Base-by-base conservation (phyloP, 2,797 vertebrate genomes). In the Hemibagrus guttatus region DNA sequence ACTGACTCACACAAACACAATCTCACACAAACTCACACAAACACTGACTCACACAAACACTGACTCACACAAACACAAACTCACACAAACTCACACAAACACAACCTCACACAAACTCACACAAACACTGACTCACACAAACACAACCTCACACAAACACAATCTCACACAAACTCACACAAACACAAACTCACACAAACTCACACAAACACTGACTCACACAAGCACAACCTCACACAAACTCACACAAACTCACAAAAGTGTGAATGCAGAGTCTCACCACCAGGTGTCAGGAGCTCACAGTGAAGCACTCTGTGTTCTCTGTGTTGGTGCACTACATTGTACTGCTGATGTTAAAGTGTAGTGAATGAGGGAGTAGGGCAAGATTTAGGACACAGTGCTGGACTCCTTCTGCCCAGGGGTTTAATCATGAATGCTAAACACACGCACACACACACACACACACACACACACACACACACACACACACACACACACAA, bases 401-500 rank as follows among this genome's bases (percentile, higher is more conserved):
- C 49, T n/a, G 26, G 49, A 54, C 46, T 56, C 9, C 54, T 52
- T 52, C 7, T 54, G 21, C 35, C 16, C 16, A 14, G 49, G 75
- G 46, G 75, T 31, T 28, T 56, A 58, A 58, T n/a, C 14, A 35
- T 21, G 52, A 54, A 56, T 56, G 28, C 16, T n/a, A 75, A 16
- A 78, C 74, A 19, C 74, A 56, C 42, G n/a, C n/a, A 76, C 72
- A 49, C 72, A 76, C 71, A 74, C 42, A 42, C 74, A 19, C 74
- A 56, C 23, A 52, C n/a, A 76, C 46, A 49, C 72, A 54, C 71
- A 74, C 42, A 42, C 71, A 75, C 14, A 54, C 74, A 76, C 31
- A 81, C 58, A 42, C 78, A 61, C 54, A 79, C 54, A 79, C 54
- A 54, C n/a, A 56, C 72, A 75, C n/a, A n/a, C 46, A 75, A 16